Conservation (phyloP, 2,888 invertebrate genomes). For the Stenichneumon culpator region DNA sequence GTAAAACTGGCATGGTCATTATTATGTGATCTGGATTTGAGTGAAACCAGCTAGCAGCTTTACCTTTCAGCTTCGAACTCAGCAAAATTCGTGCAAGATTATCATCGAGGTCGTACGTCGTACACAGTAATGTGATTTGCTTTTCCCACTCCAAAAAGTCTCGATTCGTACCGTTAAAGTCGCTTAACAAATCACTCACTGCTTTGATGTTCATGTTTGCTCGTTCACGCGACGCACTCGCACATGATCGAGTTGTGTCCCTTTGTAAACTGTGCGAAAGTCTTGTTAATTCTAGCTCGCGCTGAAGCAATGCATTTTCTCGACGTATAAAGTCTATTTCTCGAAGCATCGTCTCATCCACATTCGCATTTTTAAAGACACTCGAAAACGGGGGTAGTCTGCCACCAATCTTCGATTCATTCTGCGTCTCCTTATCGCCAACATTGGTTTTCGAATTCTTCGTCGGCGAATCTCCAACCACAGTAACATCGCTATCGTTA, state of each 20-base stretch:
- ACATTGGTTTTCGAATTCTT: too few relatives aligned
- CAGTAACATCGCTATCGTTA: too few relatives aligned
- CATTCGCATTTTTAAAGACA: too few relatives aligned
- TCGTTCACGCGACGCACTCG: not conserved
- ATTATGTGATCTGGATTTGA: conserved; percentile 50
- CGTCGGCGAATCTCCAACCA: too few relatives aligned
- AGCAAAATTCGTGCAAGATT: conserved; percentile 34
- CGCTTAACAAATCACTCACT: conserved; percentile 14
- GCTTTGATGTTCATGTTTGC: not conserved
- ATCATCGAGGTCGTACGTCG: conserved; percentile 37
- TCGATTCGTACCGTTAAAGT: conserved; percentile 51
- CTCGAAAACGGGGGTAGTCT: too few relatives aligned
- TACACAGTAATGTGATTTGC: conserved; percentile 26
- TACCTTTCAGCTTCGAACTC: conserved; percentile 41
- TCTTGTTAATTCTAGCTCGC: too few relatives aligned
- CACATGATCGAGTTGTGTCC: not conserved
- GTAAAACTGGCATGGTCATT: conserved; percentile 44
- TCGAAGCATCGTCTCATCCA: too few relatives aligned
- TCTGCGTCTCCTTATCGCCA: too few relatives aligned
- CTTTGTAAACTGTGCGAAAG: too few relatives aligned
- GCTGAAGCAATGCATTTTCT: too few relatives aligned
- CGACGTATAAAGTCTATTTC: too few relatives aligned
- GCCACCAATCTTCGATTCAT: too few relatives aligned
- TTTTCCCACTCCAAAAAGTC: conserved; percentile 47
- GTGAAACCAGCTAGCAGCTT: conserved; percentile 56